Evolutionary conservation across 2,113 vertebrate genomes (phyloP), one percentile per base, ranked within the genome.

Genomic region (Ploceus nigricollis): DNA sequence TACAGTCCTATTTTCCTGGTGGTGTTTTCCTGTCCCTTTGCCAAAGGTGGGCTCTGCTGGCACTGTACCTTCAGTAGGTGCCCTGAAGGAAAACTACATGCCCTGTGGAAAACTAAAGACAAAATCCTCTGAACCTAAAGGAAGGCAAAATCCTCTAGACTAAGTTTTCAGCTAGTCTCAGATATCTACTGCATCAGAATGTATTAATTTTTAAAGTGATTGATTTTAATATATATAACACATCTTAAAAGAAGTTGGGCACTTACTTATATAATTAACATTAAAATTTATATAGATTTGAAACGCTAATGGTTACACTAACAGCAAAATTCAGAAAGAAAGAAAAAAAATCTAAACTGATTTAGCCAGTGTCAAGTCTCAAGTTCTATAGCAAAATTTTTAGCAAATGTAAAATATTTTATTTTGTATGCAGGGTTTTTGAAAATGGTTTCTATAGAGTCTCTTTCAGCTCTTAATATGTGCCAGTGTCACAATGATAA

Each of bases 1-100:
- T 19, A 17, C 2, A 0, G 70, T 81, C 27, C 53, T 53, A 2
- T 37, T 69, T 66, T 22, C 0, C 1, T 23, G 12, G 39, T 7
- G 53, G 21, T 42, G 54, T 65, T 83, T 77, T 73, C 31, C 19
- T n/a, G n/a, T 42, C 28, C 24, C 5, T 73, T 65, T 66, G n/a
- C 22, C 28, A 64, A 39, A 28, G 40, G 23, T 37, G 48, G 53
- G 30, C 48, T 69, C 51, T 80, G 57, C 44, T 18, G 11, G 30
- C 25, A 33, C 18, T n/a, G 2, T 18, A 20, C 15, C 50, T 48
- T 35, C 51, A 35, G 57, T 6, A 47, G 39, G 40, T 42, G 40
- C 40, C 40, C 40, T 42, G 40, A 42, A 42, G 40, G 40, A 42
- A 42, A 42, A 42, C 40, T 42, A 28, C 9, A 2, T 28, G 37